phyloP scores from a whole-genome alignment of 2,888 invertebrate species.

The Onthophagus sagittarius region DNA sequence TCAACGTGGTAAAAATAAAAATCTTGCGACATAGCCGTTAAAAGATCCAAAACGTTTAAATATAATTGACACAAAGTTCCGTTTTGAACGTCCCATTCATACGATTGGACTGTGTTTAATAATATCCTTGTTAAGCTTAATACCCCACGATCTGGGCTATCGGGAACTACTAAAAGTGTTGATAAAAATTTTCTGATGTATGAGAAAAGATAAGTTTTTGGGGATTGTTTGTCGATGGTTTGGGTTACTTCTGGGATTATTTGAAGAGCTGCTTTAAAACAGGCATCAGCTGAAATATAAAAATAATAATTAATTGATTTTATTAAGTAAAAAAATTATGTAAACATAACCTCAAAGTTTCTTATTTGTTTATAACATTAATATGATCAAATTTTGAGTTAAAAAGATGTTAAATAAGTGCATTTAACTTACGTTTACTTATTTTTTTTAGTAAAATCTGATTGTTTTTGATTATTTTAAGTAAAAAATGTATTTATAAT shows the following conservation, averaged over 20 bases:
- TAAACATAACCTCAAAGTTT: too few species aligned
- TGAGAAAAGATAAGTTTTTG: conserved; percentile 57
- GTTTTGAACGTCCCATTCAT: conserved; percentile 66
- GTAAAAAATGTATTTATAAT: too few species aligned
- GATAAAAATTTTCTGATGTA: conserved; percentile 77
- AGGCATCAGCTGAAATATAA: conserved; percentile 75
- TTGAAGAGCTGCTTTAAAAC: conserved; percentile 83
- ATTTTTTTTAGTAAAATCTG: too few species aligned
- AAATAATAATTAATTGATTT: conserved; percentile 10
- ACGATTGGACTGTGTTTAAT: conserved; percentile 74
- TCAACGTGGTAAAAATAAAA: conserved; percentile 82
- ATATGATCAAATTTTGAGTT: too few species aligned
- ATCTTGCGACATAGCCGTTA: conserved; percentile 77
- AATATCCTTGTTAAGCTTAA: conserved; percentile 77
- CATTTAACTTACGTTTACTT: too few species aligned
- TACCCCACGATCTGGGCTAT: conserved; percentile 84
- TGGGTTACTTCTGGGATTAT: conserved; percentile 75
- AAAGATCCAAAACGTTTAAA: conserved; percentile 70
- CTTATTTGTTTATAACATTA: too few species aligned
- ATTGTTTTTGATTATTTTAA: too few species aligned
- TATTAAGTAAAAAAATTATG: too few species aligned
- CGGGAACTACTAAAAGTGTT: conserved; percentile 79
- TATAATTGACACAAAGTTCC: conserved; percentile 66
- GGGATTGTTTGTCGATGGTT: conserved; percentile 56
- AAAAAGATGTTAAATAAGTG: too few species aligned